Evolutionary conservation across 2,888 invertebrate species (phyloP).

Genomic region (Aphidoletes aphidimyza): DNA sequence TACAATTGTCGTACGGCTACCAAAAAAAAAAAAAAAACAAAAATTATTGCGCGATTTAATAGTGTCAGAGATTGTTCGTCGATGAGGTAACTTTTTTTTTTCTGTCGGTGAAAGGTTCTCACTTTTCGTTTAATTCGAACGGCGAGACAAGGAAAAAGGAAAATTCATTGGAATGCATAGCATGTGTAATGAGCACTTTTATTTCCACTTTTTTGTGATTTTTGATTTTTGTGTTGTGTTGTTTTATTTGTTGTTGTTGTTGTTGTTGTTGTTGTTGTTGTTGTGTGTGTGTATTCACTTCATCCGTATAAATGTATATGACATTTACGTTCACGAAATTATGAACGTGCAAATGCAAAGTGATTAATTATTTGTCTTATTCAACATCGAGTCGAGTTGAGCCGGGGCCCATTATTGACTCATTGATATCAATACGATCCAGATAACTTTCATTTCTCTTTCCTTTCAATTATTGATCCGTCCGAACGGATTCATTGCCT

Average conservation of each 20-base stretch:
- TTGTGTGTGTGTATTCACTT: too few relatives aligned
- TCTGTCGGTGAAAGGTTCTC: conserved; percentile 18
- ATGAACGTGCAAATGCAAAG: not conserved
- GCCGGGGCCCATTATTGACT: not conserved
- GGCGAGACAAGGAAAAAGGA: not conserved
- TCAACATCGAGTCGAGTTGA: too few relatives aligned
- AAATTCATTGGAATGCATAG: conserved; percentile 33
- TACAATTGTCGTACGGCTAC: conserved; percentile 7
- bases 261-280: not conserved
- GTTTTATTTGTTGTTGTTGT: not conserved
- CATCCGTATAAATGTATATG: not conserved
- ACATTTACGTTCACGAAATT: conserved; percentile 40
- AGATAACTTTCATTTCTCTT: conserved; percentile 33
- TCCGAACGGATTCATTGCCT: not conserved
- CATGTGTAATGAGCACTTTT: conserved; percentile 5
- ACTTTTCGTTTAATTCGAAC: not conserved
- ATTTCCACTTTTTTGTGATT: not conserved
- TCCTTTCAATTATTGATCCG: not conserved
- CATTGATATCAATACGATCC: not conserved
- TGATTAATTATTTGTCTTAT: conserved; percentile 23
- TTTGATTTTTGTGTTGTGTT: not conserved
- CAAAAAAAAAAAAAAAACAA: too few relatives aligned
- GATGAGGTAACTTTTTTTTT: conserved; percentile 29
- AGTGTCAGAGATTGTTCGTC: conserved; percentile 8
- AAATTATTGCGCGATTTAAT: not conserved